Percentiles rank a stretch among this genome's conserved stretches.
Conservation (phyloP, 1,140 invertebrate genomes). For the Drosophila nannoptera region DNA sequence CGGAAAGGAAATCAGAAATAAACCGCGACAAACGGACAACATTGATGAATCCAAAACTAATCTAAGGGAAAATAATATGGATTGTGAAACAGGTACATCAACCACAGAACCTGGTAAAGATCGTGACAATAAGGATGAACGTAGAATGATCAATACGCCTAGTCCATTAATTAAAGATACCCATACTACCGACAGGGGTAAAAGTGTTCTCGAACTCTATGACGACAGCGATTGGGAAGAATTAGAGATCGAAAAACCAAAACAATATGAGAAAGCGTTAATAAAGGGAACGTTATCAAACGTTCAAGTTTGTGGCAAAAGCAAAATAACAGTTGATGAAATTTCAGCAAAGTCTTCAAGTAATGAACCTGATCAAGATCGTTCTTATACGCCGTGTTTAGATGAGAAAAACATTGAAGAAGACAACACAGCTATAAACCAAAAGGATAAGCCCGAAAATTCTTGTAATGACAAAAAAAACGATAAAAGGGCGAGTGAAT, state of each 20-base stretch:
- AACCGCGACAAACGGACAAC: neutral
- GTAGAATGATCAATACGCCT: slow-evolving; percentile 48
- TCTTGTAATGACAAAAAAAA: slow-evolving; percentile 14
- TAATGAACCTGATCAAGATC: slow-evolving; percentile 75
- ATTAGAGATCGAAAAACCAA: slow-evolving; percentile 72
- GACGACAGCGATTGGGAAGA: slow-evolving; percentile 79
- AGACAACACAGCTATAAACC: slow-evolving; percentile 28
- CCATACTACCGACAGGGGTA: slow-evolving; percentile 43
- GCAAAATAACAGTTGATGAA: neutral
- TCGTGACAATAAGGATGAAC: slow-evolving; percentile 41
- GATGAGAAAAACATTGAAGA: slow-evolving; percentile 81
- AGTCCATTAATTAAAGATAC: slow-evolving; percentile 52
- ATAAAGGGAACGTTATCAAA: slow-evolving; percentile 2
- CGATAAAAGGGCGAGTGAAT: slow-evolving; percentile 23
- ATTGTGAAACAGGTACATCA: slow-evolving; percentile 10
- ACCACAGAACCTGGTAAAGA: slow-evolving; percentile 4
- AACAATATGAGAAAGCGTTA: slow-evolving; percentile 66
- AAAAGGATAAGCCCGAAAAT: slow-evolving; percentile 8
- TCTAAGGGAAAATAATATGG: slow-evolving; percentile 9
- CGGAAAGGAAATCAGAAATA: slow-evolving; percentile 13
- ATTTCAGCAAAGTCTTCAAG: slow-evolving; percentile 10
- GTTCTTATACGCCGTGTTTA: slow-evolving; percentile 84
- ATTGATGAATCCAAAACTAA: neutral
- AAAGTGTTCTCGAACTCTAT: slow-evolving; percentile 75
- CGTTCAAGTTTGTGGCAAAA: neutral